Evolutionary conservation across 2,113 vertebrate genomes (phyloP).

Genomic region (Varanus salvator): DNA sequence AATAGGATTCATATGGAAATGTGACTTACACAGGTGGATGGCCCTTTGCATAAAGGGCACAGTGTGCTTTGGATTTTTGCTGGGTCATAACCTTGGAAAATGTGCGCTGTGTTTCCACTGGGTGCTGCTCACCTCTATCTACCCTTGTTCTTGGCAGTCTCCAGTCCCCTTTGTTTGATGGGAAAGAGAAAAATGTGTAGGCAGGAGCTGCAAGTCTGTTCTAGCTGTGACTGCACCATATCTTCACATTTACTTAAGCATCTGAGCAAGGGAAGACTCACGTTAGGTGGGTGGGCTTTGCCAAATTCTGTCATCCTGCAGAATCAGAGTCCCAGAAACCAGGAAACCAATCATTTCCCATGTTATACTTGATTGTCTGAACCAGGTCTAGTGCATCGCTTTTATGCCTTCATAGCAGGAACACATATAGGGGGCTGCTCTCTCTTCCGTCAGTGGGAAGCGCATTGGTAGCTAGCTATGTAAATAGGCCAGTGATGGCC

Average conservation of each 20-base stretch:
- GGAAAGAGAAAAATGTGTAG: neutral
- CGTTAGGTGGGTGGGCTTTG: neutral
- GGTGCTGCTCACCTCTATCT: neutral
- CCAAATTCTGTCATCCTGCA: neutral
- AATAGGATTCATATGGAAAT: neutral
- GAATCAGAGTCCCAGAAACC: neutral
- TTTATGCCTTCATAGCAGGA: no score
- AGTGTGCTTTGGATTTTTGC: neutral
- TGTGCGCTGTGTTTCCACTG: neutral
- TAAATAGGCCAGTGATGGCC: neutral
- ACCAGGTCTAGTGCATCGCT: no score
- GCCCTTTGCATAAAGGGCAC: neutral
- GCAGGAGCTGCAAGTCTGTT: no score
- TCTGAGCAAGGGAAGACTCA: no score
- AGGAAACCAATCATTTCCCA: no score
- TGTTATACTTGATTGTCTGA: no score
- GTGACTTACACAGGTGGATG: neutral
- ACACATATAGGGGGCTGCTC: neutral
- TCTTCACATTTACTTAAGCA: no score
- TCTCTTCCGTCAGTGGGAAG: neutral
- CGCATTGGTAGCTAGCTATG: neutral
- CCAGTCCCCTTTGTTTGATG: neutral
- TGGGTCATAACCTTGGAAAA: neutral
- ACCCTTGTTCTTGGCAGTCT: neutral
- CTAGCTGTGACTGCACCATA: no score